These are phyloP conservation scores for Beris chalybata DNA, from an alignment of 2,888 invertebrate genomes.

Conservation along the genomic window DNA sequence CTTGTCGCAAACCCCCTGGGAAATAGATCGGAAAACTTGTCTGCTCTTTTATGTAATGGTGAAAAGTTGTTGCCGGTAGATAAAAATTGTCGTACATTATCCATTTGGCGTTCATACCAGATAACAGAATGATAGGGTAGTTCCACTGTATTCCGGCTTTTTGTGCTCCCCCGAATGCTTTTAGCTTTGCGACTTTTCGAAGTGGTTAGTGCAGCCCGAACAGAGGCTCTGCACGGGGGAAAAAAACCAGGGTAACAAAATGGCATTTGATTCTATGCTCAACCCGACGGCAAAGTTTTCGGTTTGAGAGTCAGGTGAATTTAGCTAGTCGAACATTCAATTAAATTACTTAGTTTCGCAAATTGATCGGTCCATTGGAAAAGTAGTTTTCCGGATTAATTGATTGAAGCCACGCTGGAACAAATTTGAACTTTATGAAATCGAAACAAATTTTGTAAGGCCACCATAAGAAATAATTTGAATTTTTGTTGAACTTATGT, in stretches of 20 bases:
- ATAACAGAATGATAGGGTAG: neutral
- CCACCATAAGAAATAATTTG: neutral
- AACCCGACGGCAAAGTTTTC: too few relatives aligned
- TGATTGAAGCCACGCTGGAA: neutral
- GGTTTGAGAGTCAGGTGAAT: too few relatives aligned
- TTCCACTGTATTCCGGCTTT: too few relatives aligned
- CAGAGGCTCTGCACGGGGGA: too few relatives aligned
- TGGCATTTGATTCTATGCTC: too few relatives aligned
- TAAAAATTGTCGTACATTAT: constrained; percentile 2
- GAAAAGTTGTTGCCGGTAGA: constrained; percentile 10
- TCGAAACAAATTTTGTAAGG: neutral
- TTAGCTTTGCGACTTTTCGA: too few relatives aligned
- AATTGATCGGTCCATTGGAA: too few relatives aligned
- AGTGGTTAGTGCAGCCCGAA: too few relatives aligned
- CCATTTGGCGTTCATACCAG: constrained; percentile 13
- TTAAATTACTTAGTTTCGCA: constrained; percentile 7
- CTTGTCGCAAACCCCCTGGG: neutral
- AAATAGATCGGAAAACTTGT: neutral
- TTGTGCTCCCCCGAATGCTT: too few relatives aligned
- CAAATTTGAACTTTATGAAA: neutral
- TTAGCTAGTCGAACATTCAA: neutral
- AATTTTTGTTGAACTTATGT: neutral
- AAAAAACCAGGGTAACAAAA: too few relatives aligned
- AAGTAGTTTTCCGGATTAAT: too few relatives aligned
- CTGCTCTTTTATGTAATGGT: neutral